Percentiles rank a stretch among this genome's conserved stretches.
phyloP scores from a whole-genome alignment of 2,888 invertebrate genomes.

The Dryadula phaetusa region DNA sequence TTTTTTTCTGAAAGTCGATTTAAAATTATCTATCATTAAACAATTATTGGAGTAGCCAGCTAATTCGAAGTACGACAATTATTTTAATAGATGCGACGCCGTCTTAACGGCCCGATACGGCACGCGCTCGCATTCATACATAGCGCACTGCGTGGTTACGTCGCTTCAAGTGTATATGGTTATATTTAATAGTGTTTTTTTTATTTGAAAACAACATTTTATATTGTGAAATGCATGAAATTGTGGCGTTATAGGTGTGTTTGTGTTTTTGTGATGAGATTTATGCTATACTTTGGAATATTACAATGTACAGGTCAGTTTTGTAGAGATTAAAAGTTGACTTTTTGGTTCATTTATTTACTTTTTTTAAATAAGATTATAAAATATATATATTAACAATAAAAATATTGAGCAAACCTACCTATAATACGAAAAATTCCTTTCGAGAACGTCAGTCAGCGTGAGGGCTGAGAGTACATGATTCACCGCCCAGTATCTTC shows the following conservation, averaged over 20 bases:
- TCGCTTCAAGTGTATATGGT: conserved; percentile 28
- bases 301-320: conserved; percentile 21
- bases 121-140: conserved; percentile 45
- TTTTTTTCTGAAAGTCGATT: conserved; percentile 11
- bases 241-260: conserved; percentile 10
- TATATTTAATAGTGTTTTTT: conserved; percentile 28
- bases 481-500: neutral
- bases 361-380: neutral
- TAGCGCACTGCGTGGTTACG: conserved; percentile 31
- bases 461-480: neutral
- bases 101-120: conserved; percentile 42
- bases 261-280: conserved; percentile 5
- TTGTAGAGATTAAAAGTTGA: neutral
- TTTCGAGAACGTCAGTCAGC: neutral
- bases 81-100: conserved; percentile 32
- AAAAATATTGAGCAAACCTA: neutral
- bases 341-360: neutral
- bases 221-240: neutral
- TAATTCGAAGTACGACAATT: conserved; percentile 20
- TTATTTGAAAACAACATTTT: neutral
- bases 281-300: neutral
- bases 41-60: conserved; percentile 19
- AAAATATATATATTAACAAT: neutral
- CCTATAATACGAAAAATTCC: neutral
- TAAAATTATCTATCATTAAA: conserved; percentile 19